A percentile compares a stretch with the other conserved stretches of the same genome.
phyloP scores from a whole-genome alignment of 2,113 vertebrate species.

The Zootoca vivipara region DNA sequence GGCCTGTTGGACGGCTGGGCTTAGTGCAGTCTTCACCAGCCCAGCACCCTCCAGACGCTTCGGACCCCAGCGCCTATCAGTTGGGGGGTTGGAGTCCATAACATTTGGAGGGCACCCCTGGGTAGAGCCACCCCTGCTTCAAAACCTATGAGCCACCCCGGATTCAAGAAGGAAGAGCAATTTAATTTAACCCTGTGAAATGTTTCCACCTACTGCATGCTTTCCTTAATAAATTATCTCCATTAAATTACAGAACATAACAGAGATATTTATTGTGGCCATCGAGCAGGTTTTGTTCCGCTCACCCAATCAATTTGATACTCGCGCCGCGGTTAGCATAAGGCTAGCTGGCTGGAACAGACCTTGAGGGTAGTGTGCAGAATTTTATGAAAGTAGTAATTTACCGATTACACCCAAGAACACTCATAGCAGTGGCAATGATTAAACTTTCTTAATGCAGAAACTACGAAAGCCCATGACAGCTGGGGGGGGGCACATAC shows the following conservation, averaged over 20 bases:
- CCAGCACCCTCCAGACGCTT: no score
- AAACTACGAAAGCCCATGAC: neutral
- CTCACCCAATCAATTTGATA: slow-evolving; percentile 1
- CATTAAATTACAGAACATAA: slow-evolving; percentile 6
- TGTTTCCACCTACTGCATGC: neutral
- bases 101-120: no score
- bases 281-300: neutral
- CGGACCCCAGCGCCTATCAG: no score
- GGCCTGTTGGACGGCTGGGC: neutral
- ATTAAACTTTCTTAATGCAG: neutral
- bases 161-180: neutral
- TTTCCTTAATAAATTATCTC: slow-evolving; percentile 23
- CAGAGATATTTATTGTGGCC: slow-evolving; percentile 7
- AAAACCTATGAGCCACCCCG: no score
- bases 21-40: no score
- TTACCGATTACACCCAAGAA: neutral
- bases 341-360: neutral
- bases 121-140: no score
- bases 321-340: neutral
- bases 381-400: slow-evolving; percentile 30
- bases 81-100: no score
- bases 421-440: neutral
- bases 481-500: no score
- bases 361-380: neutral
- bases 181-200: neutral